phyloP scores from a whole-genome alignment of 2,113 vertebrate species.

The Bos javanicus region DNA sequence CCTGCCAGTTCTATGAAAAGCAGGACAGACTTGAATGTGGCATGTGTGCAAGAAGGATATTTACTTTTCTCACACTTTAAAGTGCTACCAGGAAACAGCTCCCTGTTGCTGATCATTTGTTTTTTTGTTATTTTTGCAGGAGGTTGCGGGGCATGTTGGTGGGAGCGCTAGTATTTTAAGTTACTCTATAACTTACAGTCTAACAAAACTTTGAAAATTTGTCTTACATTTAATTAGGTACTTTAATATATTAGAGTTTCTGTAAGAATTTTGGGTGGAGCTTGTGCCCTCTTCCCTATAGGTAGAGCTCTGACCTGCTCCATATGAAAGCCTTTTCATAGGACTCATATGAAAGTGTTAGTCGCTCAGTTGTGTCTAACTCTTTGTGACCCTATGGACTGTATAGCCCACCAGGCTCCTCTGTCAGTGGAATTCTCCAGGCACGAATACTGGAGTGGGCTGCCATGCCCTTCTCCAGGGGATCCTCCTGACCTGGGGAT shows the following conservation, averaged over 20 bases:
- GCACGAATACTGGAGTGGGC: neutral
- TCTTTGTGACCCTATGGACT: neutral
- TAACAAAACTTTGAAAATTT: constrained; percentile 22
- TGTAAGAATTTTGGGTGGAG: neutral
- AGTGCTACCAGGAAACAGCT: neutral
- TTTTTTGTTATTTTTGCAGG: neutral
- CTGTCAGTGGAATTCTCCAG: neutral
- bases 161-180: neutral
- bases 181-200: neutral
- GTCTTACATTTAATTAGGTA: neutral
- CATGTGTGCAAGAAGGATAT: neutral
- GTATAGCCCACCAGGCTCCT: neutral
- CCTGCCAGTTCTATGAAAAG: neutral
- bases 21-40: neutral
- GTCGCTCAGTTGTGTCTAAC: neutral
- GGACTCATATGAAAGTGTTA: neutral
- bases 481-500: neutral
- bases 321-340: neutral
- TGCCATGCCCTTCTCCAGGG: neutral
- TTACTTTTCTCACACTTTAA: neutral
- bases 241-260: neutral
- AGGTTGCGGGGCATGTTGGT: neutral
- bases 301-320: neutral
- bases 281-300: neutral
- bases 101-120: neutral